Evolutionary conservation across 2,888 invertebrate species (phyloP).

Genomic region (Meteorus colon): DNA sequence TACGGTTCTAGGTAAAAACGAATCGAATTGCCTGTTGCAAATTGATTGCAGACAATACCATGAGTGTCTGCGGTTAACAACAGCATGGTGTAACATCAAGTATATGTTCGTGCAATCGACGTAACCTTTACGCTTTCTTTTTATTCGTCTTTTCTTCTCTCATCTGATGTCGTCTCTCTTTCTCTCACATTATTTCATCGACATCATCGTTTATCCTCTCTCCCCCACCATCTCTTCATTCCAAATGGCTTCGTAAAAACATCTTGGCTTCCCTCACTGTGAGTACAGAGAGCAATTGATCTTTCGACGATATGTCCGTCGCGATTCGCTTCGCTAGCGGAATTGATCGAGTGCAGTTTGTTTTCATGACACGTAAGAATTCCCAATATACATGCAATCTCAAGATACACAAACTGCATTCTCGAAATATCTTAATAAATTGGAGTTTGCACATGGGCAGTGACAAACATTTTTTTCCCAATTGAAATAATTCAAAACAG

Average conservation of each 20-base stretch:
- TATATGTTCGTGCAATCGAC: slow-evolving; percentile 40
- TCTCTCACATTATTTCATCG: neutral
- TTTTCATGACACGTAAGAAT: slow-evolving; percentile 38
- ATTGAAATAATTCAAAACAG: too few relatives aligned
- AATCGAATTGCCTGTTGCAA: neutral
- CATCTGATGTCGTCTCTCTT: neutral
- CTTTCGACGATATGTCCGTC: slow-evolving; percentile 31
- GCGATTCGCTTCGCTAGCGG: slow-evolving; percentile 37
- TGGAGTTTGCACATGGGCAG: neutral
- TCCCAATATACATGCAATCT: slow-evolving; percentile 16
- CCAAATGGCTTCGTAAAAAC: slow-evolving; percentile 27
- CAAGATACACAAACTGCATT: slow-evolving; percentile 6
- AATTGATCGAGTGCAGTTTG: slow-evolving; percentile 37
- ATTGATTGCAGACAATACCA: slow-evolving; percentile 16
- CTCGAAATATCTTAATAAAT: neutral
- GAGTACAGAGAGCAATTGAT: slow-evolving; percentile 38
- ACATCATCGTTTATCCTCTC: slow-evolving; percentile 42
- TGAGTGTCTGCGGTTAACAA: slow-evolving; percentile 17
- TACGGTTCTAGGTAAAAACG: neutral
- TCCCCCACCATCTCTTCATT: slow-evolving; percentile 36
- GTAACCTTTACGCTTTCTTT: slow-evolving; percentile 36
- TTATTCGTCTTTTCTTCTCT: neutral
- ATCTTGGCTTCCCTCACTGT: slow-evolving; percentile 33
- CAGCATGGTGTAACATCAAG: slow-evolving; percentile 33
- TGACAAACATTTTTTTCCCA: neutral